A percentile compares a stretch with the other conserved stretches of the same genome.
These are phyloP conservation scores for Aurelia sp. DNA, from an alignment of 30 jellyfish, hydroid and myxozoan genomes.

Conservation along the genomic window DNA sequence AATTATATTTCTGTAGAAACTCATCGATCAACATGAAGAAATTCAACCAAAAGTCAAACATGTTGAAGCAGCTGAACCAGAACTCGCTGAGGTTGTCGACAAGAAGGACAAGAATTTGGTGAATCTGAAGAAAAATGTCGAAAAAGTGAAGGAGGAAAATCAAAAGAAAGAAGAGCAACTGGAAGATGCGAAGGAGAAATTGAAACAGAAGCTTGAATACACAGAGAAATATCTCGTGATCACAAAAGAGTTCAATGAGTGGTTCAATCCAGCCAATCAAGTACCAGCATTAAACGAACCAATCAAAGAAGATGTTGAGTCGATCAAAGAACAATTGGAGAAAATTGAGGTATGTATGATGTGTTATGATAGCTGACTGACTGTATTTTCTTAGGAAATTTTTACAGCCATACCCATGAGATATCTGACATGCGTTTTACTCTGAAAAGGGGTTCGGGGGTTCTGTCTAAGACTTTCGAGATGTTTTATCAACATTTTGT, in stretches of 20 bases:
- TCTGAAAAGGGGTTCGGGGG: too few species aligned
- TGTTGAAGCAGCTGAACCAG: slow-evolving; percentile 53
- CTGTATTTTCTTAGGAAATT: too few species aligned
- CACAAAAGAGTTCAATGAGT: slow-evolving; percentile 53
- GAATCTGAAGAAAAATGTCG: slow-evolving; percentile 49
- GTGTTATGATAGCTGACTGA: too few species aligned
- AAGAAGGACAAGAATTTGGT: slow-evolving; percentile 65
- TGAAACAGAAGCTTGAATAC: slow-evolving; percentile 56
- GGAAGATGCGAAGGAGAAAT: slow-evolving; percentile 62
- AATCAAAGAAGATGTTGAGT: slow-evolving; percentile 66
- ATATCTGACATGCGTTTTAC: too few species aligned
- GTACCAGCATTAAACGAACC: slow-evolving; percentile 81
- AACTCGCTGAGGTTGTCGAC: slow-evolving; percentile 71
- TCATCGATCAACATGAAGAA: slow-evolving; percentile 67
- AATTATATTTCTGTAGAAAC: not conserved
- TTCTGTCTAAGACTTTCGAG: too few species aligned
- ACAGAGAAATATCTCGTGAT: slow-evolving; percentile 41
- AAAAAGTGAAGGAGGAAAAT: slow-evolving; percentile 53
- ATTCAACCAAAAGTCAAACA: slow-evolving; percentile 66
- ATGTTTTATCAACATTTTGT: too few species aligned
- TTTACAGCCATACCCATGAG: too few species aligned
- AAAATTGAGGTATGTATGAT: slow-evolving; percentile 70
- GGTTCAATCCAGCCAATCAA: slow-evolving; percentile 64
- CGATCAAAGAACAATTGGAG: slow-evolving; percentile 58
- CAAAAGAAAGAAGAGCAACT: slow-evolving; percentile 38